phyloP scores from a whole-genome alignment of 2,888 invertebrate genomes.

The Gryllus longicercus region DNA sequence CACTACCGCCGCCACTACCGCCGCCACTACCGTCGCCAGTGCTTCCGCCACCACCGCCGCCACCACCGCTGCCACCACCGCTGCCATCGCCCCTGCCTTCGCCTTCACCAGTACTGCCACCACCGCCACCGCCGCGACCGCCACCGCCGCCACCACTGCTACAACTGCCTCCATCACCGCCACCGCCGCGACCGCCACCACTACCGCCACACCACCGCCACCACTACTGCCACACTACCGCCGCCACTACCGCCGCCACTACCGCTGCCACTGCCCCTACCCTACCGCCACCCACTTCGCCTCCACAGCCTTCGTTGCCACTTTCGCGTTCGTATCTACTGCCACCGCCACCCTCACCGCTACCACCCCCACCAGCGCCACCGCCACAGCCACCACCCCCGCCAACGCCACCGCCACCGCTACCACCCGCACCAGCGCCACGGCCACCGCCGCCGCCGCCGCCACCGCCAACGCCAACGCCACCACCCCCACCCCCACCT shows the following conservation, averaged over 20 bases:
- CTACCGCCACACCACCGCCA: too few species aligned
- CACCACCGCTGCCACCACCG: background rate
- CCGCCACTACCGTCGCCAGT: background rate
- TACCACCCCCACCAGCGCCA: background rate
- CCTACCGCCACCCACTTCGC: too few species aligned
- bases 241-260: background rate
- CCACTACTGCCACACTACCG: background rate
- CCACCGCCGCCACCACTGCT: background rate
- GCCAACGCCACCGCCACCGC: too few species aligned
- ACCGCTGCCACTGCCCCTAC: background rate
- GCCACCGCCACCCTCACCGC: background rate
- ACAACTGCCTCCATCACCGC: background rate
- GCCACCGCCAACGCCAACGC: too few species aligned
- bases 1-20: too few species aligned
- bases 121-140: background rate
- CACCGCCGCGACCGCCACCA: background rate
- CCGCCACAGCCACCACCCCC: too few species aligned
- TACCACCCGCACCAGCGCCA: background rate
- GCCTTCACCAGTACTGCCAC: background rate
- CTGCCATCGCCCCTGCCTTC: background rate
- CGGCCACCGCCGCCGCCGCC: too few species aligned
- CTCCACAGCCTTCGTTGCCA: too few species aligned
- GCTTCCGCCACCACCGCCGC: background rate
- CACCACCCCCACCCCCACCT: too few species aligned
- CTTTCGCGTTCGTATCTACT: too few species aligned